Percentiles rank a stretch among this genome's conserved stretches.
phyloP scores from a whole-genome alignment of 2,113 vertebrate genomes.

The Erythrolamprus reginae region DNA sequence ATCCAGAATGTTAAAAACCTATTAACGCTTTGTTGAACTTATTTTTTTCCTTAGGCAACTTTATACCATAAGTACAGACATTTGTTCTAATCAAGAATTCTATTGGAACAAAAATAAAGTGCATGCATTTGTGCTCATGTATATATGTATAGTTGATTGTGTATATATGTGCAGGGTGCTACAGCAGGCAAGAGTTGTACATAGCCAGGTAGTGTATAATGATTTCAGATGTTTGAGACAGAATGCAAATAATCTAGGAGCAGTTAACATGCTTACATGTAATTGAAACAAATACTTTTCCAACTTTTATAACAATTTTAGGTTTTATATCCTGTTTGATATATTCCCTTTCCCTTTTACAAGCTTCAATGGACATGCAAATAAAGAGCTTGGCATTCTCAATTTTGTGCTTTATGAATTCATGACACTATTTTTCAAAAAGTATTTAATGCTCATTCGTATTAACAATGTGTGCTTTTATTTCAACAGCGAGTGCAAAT shows the following conservation, averaged over 20 bases:
- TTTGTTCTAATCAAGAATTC: not conserved
- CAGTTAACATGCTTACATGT: not conserved
- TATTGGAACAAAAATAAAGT: not conserved
- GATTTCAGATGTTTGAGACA: not conserved
- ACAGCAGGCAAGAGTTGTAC: not conserved
- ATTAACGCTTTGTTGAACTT: not conserved
- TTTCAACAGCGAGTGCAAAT: slow-evolving; percentile 18
- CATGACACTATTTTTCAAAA: not conserved
- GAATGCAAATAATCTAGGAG: not conserved
- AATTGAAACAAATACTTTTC: not conserved
- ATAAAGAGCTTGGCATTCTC: not conserved
- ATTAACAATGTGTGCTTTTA: slow-evolving; percentile 5
- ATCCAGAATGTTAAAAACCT: not conserved
- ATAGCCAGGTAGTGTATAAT: not conserved
- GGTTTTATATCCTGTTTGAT: not conserved
- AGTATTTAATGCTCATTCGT: not conserved
- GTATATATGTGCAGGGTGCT: not conserved
- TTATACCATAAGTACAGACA: not conserved
- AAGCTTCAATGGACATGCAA: not conserved
- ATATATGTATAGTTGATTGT: not conserved
- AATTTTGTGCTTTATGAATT: not conserved
- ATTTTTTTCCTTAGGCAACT: not conserved
- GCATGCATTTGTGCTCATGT: not conserved
- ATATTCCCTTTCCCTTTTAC: not conserved
- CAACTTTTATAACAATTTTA: not conserved